A percentile compares a stretch with the other conserved stretches of the same genome.
phyloP scores from a whole-genome alignment of 2,797 vertebrate genomes.

The Phoeniculus purpureus region DNA sequence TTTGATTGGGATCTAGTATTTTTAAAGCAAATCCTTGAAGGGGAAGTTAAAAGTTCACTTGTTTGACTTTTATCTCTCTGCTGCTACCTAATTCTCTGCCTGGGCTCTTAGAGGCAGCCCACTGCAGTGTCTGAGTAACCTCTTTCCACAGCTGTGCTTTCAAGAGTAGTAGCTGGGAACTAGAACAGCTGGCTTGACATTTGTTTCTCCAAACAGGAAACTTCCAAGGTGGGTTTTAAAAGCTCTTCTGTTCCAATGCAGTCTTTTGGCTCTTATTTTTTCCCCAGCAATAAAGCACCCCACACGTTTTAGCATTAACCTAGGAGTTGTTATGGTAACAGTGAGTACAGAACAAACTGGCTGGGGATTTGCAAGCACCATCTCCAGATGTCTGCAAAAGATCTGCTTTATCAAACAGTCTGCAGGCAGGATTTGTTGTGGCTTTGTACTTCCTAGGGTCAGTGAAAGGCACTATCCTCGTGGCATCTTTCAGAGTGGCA shows the following conservation, averaged over 20 bases:
- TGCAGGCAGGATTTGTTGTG: background rate
- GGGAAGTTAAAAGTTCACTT: slow-evolving; percentile 40
- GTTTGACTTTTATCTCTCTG: slow-evolving; percentile 7
- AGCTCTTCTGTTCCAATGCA: slow-evolving; percentile 46
- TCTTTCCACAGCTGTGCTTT: slow-evolving; percentile 20
- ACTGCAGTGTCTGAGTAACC: background rate
- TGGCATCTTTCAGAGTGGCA: background rate
- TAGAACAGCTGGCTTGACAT: slow-evolving; percentile 35
- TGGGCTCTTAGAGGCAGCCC: background rate
- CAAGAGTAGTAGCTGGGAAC: background rate
- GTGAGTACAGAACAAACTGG: slow-evolving; percentile 32
- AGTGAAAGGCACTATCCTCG: background rate
- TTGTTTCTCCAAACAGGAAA: slow-evolving; percentile 36
- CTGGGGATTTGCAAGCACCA: slow-evolving; percentile 44
- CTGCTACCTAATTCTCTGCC: background rate
- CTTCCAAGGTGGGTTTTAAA: slow-evolving; percentile 23
- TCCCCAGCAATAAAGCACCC: slow-evolving; percentile 19
- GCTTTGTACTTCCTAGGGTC: background rate
- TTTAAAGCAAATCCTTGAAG: slow-evolving; percentile 34
- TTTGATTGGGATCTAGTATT: background rate
- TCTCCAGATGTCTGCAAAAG: slow-evolving; percentile 60
- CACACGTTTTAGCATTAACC: slow-evolving; percentile 57
- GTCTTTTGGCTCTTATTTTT: background rate
- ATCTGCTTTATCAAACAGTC: slow-evolving; percentile 25
- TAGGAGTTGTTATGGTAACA: slow-evolving; percentile 33